These are phyloP conservation scores for Drosophila buzzatii DNA, from an alignment of 2,888 invertebrate genomes.

Conservation along the genomic window DNA sequence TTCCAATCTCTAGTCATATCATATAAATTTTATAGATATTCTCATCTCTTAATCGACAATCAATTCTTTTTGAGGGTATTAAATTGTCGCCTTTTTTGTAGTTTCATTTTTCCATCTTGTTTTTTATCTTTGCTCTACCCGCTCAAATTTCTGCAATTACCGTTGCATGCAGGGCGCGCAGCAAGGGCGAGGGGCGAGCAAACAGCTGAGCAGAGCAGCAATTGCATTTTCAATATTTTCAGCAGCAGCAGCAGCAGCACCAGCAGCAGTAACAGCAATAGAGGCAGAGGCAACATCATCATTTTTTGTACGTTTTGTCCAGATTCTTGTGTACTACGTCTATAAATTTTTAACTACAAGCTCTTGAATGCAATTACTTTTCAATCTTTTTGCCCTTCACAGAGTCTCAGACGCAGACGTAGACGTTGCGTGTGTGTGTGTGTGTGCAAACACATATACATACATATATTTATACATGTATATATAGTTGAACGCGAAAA, in stretches of 20 bases:
- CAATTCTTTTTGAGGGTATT: not conserved
- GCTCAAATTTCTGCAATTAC: conserved; percentile 65
- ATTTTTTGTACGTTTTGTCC: conserved; percentile 49
- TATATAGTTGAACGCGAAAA: conserved; percentile 68
- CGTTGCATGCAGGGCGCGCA: conserved; percentile 23
- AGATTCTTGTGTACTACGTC: conserved; percentile 66
- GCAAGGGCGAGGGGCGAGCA: conserved; percentile 7
- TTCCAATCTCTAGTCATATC: not conserved
- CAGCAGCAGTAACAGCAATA: not conserved
- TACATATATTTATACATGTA: conserved; percentile 16
- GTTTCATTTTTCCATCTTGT: not conserved
- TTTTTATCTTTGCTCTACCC: conserved; percentile 17
- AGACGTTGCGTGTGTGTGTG: conserved; percentile 16
- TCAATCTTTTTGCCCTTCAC: conserved; percentile 68
- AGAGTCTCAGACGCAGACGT: conserved; percentile 19
- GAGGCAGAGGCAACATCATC: conserved; percentile 43
- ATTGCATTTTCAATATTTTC: conserved; percentile 78
- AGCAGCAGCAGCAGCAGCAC: conserved; percentile 9
- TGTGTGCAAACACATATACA: conserved; percentile 8
- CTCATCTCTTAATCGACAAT: not conserved
- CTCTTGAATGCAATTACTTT: conserved; percentile 81
- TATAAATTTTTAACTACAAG: conserved; percentile 80
- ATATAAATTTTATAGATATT: not conserved
- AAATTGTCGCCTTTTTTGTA: not conserved
- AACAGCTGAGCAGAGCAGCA: conserved; percentile 47